Evolutionary conservation across 2,797 vertebrate genomes (phyloP), one percentile per base, ranked within the genome.

Genomic region (Tapera naevia): DNA sequence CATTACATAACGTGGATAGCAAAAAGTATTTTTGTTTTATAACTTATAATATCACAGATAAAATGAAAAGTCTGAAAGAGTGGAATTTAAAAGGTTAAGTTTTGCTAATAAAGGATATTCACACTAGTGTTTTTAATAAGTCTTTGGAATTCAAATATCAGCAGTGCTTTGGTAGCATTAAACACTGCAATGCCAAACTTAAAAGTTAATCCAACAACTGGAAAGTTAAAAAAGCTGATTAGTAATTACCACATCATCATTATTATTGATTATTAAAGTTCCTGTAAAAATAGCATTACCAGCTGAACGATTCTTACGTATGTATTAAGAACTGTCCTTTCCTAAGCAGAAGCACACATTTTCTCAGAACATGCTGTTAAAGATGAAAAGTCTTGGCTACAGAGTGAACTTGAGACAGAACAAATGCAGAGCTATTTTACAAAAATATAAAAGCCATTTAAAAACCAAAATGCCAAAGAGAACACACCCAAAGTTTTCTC

Each of bases 401-500:
- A 75, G 39, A 70, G 41, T 43, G 65, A 64, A 62, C 33, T 0
- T 54, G 27, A 86, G 18, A 69, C 53, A 74, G 74, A 90, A 25
- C 32, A 83, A 81, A 76, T 3, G 14, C 10, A 13, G 1, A 57
- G 53, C 45, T 62, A 30, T 35, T 57, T 56, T 19, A 48, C 1
- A 1, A 74, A 80, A 86, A 57, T 10, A 82, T 13, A 50, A 81
- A 71, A 80, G 37, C 39, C 30, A 66, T 25, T 72, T 53, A 37
- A 84, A 88, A 87, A 66, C 7, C 17, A 56, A 71, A 71, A 65
- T 5, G 2, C 18, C 12, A 51, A 65, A 33, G 7, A 83, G 54
- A 66, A 84, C 92, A 80, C 96, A 98, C 98, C 98, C 96, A 98
- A 96, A 35, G 97, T 98, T 70, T 98, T 98, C 61, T 98, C 98